Percentiles rank a stretch among this genome's conserved stretches.
These are phyloP conservation scores for Mayetiola destructor DNA, from an alignment of 2,888 invertebrate genomes.

Conservation along the genomic window DNA sequence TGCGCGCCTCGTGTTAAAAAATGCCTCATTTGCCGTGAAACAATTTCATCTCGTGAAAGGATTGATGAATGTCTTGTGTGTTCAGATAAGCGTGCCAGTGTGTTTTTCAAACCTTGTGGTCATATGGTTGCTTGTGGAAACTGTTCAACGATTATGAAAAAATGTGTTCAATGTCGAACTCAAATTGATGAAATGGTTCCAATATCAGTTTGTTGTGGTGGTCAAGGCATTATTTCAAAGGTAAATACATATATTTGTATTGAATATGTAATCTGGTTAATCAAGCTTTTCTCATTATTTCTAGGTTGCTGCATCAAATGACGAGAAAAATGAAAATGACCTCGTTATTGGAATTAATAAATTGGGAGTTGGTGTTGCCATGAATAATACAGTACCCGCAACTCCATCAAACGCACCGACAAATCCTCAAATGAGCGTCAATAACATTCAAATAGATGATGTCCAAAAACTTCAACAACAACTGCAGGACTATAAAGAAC, in stretches of 20 bases:
- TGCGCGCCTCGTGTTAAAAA: conserved; percentile 87
- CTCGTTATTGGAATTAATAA: conserved; percentile 27
- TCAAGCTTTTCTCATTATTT: neutral
- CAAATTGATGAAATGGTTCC: conserved; percentile 59
- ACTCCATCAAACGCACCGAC: conserved; percentile 25
- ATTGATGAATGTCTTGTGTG: conserved; percentile 95
- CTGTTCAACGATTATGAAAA: conserved; percentile 91
- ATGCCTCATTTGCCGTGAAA: conserved; percentile 82
- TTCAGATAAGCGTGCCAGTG: conserved; percentile 81
- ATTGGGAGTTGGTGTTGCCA: conserved; percentile 31
- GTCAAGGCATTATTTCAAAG: conserved; percentile 31
- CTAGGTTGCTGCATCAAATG: neutral
- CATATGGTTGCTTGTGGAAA: conserved; percentile 63
- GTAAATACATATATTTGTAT: conserved; percentile 20
- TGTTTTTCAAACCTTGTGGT: conserved; percentile 87
- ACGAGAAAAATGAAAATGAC: conserved; percentile 12
- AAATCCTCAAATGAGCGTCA: conserved; percentile 44
- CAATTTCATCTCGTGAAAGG: conserved; percentile 64
- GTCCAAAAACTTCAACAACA: conserved; percentile 87
- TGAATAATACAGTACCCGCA: conserved; percentile 30
- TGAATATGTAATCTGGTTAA: neutral
- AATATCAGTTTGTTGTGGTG: conserved; percentile 44
- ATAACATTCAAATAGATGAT: conserved; percentile 57
- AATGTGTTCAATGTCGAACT: conserved; percentile 87
- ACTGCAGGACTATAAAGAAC: conserved; percentile 92